Conservation (phyloP, 2,888 invertebrate genomes). For the Sthenelais limicola region DNA sequence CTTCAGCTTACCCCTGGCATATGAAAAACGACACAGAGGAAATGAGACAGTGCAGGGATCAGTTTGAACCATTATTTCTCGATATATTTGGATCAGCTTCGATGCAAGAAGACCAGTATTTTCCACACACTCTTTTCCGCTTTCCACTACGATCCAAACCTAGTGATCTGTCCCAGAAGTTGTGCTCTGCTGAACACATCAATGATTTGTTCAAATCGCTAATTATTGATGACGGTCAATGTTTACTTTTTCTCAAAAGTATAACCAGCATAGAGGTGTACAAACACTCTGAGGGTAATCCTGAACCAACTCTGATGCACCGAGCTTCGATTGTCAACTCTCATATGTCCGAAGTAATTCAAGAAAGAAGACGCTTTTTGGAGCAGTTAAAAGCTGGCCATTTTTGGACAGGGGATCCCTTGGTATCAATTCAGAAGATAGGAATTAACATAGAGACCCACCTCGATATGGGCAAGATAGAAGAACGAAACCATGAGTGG, state of each 20-base stretch:
- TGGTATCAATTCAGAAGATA: too few species aligned
- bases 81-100: neutral
- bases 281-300: neutral
- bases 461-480: too few species aligned
- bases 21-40: neutral
- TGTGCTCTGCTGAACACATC: neutral
- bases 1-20: conserved; percentile 45
- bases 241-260: conserved; percentile 18
- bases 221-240: neutral
- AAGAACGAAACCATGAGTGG: too few species aligned
- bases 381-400: too few species aligned
- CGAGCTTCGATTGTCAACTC: conserved; percentile 2
- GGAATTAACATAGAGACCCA: too few species aligned
- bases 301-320: neutral
- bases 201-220: conserved; percentile 1
- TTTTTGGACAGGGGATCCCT: too few species aligned
- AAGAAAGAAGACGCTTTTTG: too few species aligned
- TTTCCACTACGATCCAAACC: conserved; percentile 57
- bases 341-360: too few species aligned
- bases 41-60: neutral
- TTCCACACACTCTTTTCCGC: conserved; percentile 58
- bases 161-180: conserved; percentile 15
- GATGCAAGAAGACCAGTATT: neutral
- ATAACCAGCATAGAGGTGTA: conserved; percentile 8
- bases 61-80: conserved; percentile 16